These are phyloP conservation scores for Thaumetopoea pityocampa DNA, from an alignment of 1,140 invertebrate species.

Conservation along the genomic window DNA sequence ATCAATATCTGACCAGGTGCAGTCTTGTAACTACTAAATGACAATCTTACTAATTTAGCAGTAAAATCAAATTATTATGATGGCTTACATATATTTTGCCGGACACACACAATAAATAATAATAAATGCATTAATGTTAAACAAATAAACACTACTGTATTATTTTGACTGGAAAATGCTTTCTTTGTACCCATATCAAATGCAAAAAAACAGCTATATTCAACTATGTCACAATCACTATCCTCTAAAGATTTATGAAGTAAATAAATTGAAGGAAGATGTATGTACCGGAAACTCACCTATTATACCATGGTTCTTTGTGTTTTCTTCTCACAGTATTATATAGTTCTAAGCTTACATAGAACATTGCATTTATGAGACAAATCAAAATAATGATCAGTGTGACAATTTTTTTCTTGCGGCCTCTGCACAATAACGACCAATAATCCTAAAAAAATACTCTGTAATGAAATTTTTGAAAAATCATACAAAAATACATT, in stretches of 20 bases:
- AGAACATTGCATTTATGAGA: slow-evolving; percentile 58
- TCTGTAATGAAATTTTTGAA: too few relatives aligned
- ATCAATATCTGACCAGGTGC: too few relatives aligned
- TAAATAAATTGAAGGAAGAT: too few relatives aligned
- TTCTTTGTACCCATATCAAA: background rate
- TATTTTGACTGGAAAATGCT: too few relatives aligned
- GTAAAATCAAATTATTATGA: too few relatives aligned
- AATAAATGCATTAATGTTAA: too few relatives aligned
- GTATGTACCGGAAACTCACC: slow-evolving; percentile 37
- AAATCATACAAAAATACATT: background rate
- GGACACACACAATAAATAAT: too few relatives aligned
- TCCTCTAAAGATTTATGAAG: background rate
- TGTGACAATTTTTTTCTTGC: slow-evolving; percentile 53
- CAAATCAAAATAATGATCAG: slow-evolving; percentile 45
- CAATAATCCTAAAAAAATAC: slow-evolving; percentile 45
- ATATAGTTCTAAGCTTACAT: slow-evolving; percentile 56
- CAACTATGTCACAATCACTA: background rate
- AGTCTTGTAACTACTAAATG: too few relatives aligned
- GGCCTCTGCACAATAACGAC: slow-evolving; percentile 48
- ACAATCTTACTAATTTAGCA: too few relatives aligned
- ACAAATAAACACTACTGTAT: too few relatives aligned
- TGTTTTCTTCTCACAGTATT: slow-evolving; percentile 48
- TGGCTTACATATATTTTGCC: too few relatives aligned
- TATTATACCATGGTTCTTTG: slow-evolving; percentile 47
- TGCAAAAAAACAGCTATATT: background rate